A percentile compares a stretch with the other conserved stretches of the same genome.
Evolutionary conservation across 1,140 invertebrate genomes (phyloP).

Genomic region (Triops longicaudatus): DNA sequence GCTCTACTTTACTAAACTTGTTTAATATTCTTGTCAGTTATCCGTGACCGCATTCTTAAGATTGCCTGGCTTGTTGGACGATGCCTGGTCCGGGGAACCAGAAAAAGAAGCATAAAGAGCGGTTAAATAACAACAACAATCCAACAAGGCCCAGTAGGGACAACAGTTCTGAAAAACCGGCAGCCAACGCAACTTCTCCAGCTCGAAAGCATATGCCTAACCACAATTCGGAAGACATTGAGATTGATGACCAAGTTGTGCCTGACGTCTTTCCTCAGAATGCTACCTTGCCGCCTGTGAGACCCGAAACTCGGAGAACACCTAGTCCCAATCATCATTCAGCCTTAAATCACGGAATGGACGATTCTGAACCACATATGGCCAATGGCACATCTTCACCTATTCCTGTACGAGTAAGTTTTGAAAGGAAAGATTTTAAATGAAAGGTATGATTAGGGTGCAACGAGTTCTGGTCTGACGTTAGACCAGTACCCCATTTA

Average conservation of each 20-base stretch:
- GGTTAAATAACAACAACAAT: background rate
- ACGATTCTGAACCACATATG: background rate
- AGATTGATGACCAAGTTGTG: background rate
- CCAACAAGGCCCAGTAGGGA: background rate
- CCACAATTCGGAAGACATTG: background rate
- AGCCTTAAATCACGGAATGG: background rate
- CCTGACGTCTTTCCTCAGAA: background rate
- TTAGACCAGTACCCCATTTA: background rate
- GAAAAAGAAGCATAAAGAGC: background rate
- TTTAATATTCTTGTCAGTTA: background rate
- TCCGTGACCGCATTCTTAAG: background rate
- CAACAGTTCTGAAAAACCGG: background rate
- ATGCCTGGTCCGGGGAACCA: background rate
- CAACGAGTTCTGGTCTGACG: background rate
- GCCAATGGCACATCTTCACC: conserved; percentile 5
- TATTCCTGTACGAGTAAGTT: background rate
- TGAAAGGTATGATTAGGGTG: background rate
- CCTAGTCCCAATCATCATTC: background rate
- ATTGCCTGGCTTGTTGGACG: background rate
- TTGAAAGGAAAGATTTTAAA: background rate
- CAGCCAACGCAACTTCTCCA: background rate
- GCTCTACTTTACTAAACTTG: background rate
- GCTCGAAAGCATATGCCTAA: background rate
- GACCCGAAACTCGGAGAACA: background rate
- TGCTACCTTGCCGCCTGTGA: background rate